Evolutionary conservation across 1,140 invertebrate genomes (phyloP), one percentile per base, ranked within the genome.

Genomic region (Brachionus angularis): DNA sequence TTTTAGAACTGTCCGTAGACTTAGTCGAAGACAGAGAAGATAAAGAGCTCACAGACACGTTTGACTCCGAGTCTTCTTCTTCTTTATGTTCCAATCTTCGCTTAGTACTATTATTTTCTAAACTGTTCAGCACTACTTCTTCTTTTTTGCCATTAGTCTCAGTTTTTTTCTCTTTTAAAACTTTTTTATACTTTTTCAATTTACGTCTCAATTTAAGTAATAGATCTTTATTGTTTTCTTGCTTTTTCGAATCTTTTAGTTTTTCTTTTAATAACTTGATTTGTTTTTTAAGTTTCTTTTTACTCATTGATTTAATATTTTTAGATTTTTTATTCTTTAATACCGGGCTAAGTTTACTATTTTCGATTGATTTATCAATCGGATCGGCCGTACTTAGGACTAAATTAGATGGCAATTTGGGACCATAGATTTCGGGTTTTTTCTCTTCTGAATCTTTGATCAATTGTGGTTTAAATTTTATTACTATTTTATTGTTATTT

Each of bases 111-210:
- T 34, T 31, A 33, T n/a, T 14, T 5, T 14, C 39, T 7, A 5
- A 14, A 14, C 16, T 14, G 5, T 14, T 42, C 14, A n/a, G 14
- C 14, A 14, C 16, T 42, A 14, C 14, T n/a, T 42, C 39, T 42
- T 42, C 16, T 42, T 42, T 2, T 14, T 42, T 42, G 0, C 16
- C 12, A 23, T 42, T 29, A 25, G 5, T 8, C 16, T 39, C 25
- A 23, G 12, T 39, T 58, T 58, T 39, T 58, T 58, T 2, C n/a
- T 4, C 16, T 23, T 58, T 58, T 4, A 58, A 21, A 21, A 21
- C 14, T 58, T 58, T 58, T 58, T 58, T 58, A 2, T 39, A 16
- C 25, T 23, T 58, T 58, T 58, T 58, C 53, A 58, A 42, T 58
- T 58, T 58, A 5, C 53, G 53, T 21, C 39, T 58, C 8, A 58